Conservation (phyloP, 2,797 vertebrate species). For the Manis javanica region DNA sequence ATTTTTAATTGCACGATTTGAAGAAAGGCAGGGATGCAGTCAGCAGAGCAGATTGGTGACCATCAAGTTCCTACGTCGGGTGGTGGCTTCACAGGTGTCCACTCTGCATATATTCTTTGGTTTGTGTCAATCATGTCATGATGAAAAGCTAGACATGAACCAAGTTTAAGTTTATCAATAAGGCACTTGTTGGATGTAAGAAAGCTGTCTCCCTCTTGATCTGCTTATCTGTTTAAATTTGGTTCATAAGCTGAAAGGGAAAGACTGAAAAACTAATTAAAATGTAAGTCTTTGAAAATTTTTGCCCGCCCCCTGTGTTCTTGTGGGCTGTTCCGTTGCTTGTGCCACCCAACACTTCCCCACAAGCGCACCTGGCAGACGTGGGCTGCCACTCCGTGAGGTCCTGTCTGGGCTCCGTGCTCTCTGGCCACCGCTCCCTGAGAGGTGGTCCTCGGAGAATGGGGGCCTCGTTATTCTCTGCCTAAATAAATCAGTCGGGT, state of each 20-base stretch:
- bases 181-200: background rate
- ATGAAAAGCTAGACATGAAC: conserved; percentile 5
- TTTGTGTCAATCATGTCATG: background rate
- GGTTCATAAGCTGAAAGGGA: background rate
- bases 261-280: conserved; percentile 42
- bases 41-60: background rate
- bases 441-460: background rate
- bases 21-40: background rate
- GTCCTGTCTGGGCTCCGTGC: background rate
- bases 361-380: background rate
- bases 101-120: background rate
- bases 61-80: background rate
- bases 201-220: background rate
- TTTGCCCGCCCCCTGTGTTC: conserved; percentile 27
- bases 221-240: conserved; percentile 40
- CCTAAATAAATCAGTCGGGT: background rate
- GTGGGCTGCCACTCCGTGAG: background rate
- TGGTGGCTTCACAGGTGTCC: background rate
- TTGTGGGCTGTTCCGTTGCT: background rate
- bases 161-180: background rate
- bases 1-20: background rate
- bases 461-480: background rate
- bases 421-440: background rate
- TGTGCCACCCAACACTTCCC: background rate
- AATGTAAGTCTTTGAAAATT: background rate